phyloP scores from a whole-genome alignment of 1,140 invertebrate species.

The Hyposmocoma kahamanoa region DNA sequence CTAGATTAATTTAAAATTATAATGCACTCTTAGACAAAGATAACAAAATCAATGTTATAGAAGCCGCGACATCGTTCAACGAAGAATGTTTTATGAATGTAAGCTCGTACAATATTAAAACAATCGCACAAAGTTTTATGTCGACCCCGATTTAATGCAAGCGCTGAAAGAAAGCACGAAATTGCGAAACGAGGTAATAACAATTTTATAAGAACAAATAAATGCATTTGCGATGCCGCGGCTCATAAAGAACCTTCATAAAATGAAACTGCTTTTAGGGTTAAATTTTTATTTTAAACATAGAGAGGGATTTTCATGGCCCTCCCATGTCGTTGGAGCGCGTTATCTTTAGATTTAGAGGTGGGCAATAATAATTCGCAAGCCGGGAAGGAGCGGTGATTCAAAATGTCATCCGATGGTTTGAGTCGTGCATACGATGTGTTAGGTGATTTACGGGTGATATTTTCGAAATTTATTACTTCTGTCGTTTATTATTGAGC shows the following conservation, averaged over 20 bases:
- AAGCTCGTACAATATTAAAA: slow-evolving; percentile 33
- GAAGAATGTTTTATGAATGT: slow-evolving; percentile 20
- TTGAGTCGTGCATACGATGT: too few relatives aligned
- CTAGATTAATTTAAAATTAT: too few relatives aligned
- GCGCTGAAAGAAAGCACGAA: slow-evolving; percentile 28
- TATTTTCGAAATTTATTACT: background rate
- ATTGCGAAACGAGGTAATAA: slow-evolving; percentile 33
- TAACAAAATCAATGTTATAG: too few relatives aligned
- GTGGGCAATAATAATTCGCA: slow-evolving; percentile 37
- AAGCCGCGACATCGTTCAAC: slow-evolving; percentile 16
- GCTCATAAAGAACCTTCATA: slow-evolving; percentile 44
- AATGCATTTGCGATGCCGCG: slow-evolving; percentile 32
- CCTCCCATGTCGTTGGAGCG: slow-evolving; percentile 39
- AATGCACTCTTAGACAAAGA: too few relatives aligned
- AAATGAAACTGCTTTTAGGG: slow-evolving; percentile 49
- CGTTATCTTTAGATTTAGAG: slow-evolving; percentile 65
- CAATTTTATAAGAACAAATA: slow-evolving; percentile 51
- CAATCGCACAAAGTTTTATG: slow-evolving; percentile 26
- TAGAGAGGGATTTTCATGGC: slow-evolving; percentile 65
- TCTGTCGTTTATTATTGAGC: background rate
- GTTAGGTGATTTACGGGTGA: background rate
- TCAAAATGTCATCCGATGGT: background rate
- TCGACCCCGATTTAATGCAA: slow-evolving; percentile 19
- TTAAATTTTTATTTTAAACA: slow-evolving; percentile 74
- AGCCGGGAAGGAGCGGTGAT: background rate